These are phyloP conservation scores for Isurus oxyrinchus DNA, from an alignment of 2,113 vertebrate genomes.

Conservation along the genomic window DNA sequence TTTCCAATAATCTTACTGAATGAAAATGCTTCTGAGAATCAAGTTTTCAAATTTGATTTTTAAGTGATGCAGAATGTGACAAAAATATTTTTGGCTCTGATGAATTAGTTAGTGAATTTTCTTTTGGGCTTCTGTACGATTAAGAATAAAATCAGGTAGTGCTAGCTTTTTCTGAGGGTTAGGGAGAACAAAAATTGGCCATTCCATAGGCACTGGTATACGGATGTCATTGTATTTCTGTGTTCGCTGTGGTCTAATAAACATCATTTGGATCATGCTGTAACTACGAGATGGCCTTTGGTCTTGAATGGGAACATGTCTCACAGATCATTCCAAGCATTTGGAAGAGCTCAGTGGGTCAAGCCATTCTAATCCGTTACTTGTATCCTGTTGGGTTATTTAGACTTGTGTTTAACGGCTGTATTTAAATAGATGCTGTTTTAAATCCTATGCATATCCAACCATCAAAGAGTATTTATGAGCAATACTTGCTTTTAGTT, in stretches of 20 bases:
- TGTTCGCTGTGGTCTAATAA: neutral
- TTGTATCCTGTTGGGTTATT: neutral
- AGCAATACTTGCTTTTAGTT: neutral
- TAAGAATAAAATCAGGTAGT: neutral
- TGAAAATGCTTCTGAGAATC: neutral
- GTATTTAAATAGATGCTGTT: neutral
- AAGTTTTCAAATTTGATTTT: neutral
- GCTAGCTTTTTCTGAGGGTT: neutral
- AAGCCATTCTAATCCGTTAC: neutral
- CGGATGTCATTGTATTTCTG: no score
- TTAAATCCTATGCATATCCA: neutral
- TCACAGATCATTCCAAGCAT: neutral
- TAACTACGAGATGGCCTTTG: neutral
- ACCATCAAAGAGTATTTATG: neutral
- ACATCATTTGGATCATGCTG: neutral
- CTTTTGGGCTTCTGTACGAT: neutral
- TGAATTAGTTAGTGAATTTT: neutral
- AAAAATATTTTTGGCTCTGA: neutral
- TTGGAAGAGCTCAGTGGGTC: neutral
- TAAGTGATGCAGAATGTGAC: neutral
- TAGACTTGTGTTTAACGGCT: neutral
- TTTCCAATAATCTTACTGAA: neutral
- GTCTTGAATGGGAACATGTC: neutral
- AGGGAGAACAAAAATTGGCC: neutral
- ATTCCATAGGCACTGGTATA: neutral